Conservation (phyloP, 30 jellyfish, hydroid and myxozoan genomes). For the Chrysaora quinquecirrha region DNA sequence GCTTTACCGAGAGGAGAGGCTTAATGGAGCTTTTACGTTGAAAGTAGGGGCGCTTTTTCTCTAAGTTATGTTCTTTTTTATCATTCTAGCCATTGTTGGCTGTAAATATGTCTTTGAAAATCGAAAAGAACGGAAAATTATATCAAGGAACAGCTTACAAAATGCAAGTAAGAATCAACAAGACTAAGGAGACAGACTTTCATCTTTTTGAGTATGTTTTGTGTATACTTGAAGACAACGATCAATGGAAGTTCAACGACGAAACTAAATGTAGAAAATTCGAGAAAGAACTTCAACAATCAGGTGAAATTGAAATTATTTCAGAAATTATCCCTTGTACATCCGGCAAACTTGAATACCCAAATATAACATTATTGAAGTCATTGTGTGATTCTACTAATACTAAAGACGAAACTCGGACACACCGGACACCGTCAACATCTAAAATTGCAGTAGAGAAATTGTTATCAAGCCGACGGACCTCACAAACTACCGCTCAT, state of each 20-base stretch:
- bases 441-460: constrained; percentile 4
- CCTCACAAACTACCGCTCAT: constrained; percentile 27
- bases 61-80: too few relatives aligned
- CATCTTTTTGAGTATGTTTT: constrained; percentile 8
- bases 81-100: background rate
- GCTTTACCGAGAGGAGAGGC: too few relatives aligned
- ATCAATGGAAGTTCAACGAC: constrained; percentile 55
- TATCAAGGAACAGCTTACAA: constrained; percentile 21
- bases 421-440: background rate
- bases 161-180: constrained; percentile 13
- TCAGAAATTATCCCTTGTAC: constrained; percentile 28
- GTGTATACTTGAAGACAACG: constrained; percentile 47
- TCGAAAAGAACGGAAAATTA: background rate
- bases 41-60: too few relatives aligned
- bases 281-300: background rate
- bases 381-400: background rate
- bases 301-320: background rate
- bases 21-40: too few relatives aligned
- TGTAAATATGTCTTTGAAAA: background rate
- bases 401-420: background rate
- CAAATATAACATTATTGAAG: constrained; percentile 2
- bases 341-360: constrained; percentile 25
- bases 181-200: background rate
- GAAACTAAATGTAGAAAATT: constrained; percentile 15
- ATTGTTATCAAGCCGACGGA: constrained; percentile 54